Percentiles rank a stretch among this genome's conserved stretches.
Conservation (phyloP, 2,888 invertebrate species). For the Malthinus flaveolus region DNA sequence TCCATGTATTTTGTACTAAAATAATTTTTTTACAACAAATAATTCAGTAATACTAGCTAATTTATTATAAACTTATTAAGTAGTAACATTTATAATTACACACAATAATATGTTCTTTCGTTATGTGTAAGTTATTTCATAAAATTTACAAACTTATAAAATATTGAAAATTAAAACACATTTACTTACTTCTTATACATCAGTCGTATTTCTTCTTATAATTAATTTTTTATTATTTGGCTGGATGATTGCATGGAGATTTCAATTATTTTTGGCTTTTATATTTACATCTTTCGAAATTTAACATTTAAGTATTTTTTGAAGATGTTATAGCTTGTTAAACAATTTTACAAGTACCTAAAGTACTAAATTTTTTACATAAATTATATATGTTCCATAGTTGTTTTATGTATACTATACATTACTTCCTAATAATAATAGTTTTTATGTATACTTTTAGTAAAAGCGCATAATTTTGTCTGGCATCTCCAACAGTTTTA, state of each 20-base stretch:
- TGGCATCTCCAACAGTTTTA: no score
- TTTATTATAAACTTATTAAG: conserved; percentile 27
- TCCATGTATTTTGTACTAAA: conserved; percentile 27
- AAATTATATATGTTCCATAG: no score
- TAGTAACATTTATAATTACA: conserved; percentile 28
- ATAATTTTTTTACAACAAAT: conserved; percentile 24
- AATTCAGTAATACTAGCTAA: conserved; percentile 15
- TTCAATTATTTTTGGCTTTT: no score
- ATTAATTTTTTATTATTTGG: conserved; percentile 17
- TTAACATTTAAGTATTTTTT: no score
- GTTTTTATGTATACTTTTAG: no score
- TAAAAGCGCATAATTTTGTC: no score
- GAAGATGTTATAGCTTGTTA: no score
- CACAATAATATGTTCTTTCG: conserved; percentile 18
- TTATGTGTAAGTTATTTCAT: conserved; percentile 26
- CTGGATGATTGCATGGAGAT: conserved; percentile 15
- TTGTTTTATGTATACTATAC: no score
- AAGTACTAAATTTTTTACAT: no score
- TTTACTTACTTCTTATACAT: conserved; percentile 40
- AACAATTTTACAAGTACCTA: no score
- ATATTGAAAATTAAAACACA: conserved; percentile 42
- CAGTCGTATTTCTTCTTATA: conserved; percentile 25
- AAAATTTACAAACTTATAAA: conserved; percentile 43
- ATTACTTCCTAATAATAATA: no score
- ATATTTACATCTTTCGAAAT: no score